Evolutionary conservation across 1,140 invertebrate genomes (phyloP).

Genomic region (Leptopilina boulardi): DNA sequence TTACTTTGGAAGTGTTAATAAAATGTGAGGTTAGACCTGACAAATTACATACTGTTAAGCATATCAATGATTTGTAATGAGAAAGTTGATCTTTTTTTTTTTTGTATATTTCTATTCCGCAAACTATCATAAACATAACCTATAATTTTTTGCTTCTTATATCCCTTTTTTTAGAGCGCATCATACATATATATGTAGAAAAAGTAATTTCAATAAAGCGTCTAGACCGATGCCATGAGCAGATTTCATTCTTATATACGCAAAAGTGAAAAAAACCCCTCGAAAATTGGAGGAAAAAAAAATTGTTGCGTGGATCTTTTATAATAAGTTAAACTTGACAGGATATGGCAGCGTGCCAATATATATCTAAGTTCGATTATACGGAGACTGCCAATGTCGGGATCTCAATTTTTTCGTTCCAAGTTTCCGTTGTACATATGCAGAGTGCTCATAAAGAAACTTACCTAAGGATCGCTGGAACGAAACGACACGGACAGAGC

Average conservation of each 20-base stretch:
- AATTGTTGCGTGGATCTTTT: not conserved
- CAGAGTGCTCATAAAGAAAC: slow-evolving; percentile 41
- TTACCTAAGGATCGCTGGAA: slow-evolving; percentile 11
- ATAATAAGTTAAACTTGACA: slow-evolving; percentile 19
- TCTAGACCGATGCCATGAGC: slow-evolving; percentile 14
- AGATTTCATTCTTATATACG: not conserved
- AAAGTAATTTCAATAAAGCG: not conserved
- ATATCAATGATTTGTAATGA: no score
- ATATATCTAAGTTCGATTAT: slow-evolving; percentile 40
- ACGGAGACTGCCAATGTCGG: slow-evolving; percentile 43
- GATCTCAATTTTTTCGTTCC: slow-evolving; percentile 19
- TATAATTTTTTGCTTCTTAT: no score
- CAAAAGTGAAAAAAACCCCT: not conserved
- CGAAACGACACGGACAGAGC: not conserved
- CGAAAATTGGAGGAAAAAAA: not conserved
- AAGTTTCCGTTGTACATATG: slow-evolving; percentile 33
- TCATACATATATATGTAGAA: no score
- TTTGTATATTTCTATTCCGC: no score
- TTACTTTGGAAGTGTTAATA: no score
- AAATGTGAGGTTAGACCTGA: no score
- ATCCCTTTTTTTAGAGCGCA: no score
- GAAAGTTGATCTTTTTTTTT: no score
- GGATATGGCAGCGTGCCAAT: slow-evolving; percentile 43
- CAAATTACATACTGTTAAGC: no score
- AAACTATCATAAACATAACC: no score